phyloP scores from a whole-genome alignment of 2,888 invertebrate species.

The Cephus pygmeus region DNA sequence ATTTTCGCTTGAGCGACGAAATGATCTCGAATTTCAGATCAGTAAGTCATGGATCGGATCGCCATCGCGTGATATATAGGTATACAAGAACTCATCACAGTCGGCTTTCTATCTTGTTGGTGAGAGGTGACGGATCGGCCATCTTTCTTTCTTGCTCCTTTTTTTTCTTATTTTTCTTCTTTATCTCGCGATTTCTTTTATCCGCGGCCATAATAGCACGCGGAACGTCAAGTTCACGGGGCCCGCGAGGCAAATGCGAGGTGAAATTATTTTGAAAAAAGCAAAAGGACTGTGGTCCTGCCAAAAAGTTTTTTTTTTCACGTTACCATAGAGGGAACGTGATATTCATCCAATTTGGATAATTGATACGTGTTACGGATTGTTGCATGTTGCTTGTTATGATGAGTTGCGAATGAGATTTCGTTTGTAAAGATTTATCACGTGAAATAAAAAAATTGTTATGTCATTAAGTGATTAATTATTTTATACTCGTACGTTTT shows the following conservation, averaged over 20 bases:
- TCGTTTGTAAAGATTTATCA: not conserved
- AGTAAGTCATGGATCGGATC: not conserved
- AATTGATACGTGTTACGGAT: not conserved
- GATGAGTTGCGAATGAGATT: not conserved
- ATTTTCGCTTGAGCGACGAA: not conserved
- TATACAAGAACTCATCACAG: not conserved
- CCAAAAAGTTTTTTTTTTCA: not conserved
- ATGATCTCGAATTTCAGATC: not conserved
- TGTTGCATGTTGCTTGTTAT: not conserved
- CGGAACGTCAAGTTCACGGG: not conserved
- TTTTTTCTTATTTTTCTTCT: not conserved
- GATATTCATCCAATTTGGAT: not conserved
- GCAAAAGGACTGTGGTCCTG: not conserved
- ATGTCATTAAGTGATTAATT: not conserved
- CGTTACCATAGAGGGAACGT: not conserved
- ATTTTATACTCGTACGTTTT: not conserved
- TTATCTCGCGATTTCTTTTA: not conserved
- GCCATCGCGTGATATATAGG: not conserved
- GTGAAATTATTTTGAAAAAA: slow-evolving; percentile 1
- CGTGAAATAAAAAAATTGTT: not conserved
- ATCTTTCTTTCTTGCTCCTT: not conserved
- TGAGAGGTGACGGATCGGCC: slow-evolving; percentile 1
- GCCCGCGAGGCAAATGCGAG: slow-evolving; percentile 1
- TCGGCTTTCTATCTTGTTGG: slow-evolving; percentile 5
- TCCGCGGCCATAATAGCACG: slow-evolving; percentile 1